Percentiles rank a stretch among this genome's conserved stretches.
These are phyloP conservation scores for Agriopis marginaria DNA, from an alignment of 2,888 invertebrate genomes.

Conservation along the genomic window DNA sequence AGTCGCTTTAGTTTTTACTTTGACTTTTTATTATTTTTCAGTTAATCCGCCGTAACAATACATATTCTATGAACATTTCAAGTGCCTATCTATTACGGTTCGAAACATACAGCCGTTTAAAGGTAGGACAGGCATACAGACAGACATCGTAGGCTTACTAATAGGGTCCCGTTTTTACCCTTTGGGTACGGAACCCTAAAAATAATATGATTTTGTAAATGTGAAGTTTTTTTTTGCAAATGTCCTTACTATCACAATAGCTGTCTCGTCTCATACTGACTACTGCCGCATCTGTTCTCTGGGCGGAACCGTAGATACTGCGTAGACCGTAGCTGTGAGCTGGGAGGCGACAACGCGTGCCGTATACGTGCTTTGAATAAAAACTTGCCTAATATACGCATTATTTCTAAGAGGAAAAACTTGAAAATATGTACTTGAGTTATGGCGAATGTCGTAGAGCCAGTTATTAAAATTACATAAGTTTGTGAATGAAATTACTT, in stretches of 20 bases:
- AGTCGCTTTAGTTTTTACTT: no score
- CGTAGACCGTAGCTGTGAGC: conserved; percentile 14
- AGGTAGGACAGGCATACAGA: no score
- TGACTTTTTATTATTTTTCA: no score
- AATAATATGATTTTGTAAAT: neutral
- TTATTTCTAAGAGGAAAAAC: conserved; percentile 19
- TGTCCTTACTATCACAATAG: neutral
- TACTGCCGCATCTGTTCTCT: conserved; percentile 8
- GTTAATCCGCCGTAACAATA: no score
- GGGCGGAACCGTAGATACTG: conserved; percentile 19
- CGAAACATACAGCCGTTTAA: no score
- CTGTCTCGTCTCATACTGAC: neutral
- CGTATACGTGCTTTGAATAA: conserved; percentile 25
- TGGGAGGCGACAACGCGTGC: conserved; percentile 24
- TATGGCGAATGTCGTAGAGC: conserved; percentile 1
- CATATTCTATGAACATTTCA: no score
- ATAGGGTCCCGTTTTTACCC: no score
- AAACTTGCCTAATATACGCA: conserved; percentile 9
- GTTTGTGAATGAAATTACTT: conserved; percentile 6
- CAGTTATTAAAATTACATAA: conserved; percentile 17
- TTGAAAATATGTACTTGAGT: conserved; percentile 4
- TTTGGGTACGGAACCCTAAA: no score
- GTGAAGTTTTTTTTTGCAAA: neutral
- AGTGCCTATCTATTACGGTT: no score
- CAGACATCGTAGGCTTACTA: no score